Evolutionary conservation across 2,888 invertebrate species (phyloP).

Genomic region (Spodoptera littoralis): DNA sequence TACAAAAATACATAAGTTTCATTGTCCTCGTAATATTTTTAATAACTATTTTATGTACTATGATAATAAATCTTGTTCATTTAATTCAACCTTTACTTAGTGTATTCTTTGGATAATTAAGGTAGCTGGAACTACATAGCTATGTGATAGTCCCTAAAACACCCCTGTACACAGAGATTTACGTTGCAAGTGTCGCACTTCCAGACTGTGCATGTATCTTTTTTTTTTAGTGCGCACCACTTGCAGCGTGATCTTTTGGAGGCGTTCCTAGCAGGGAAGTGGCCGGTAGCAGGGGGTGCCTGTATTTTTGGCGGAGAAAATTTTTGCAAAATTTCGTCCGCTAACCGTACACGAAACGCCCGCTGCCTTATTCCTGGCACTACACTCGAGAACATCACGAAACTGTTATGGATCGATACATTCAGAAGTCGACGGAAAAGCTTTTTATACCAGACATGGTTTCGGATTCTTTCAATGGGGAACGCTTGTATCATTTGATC

Average conservation of each 20-base stretch:
- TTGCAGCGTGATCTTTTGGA: background rate
- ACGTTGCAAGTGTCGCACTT: conserved; percentile 8
- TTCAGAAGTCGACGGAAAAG: conserved; percentile 6
- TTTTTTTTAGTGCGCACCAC: conserved; percentile 1
- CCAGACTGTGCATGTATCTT: background rate
- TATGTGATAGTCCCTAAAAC: conserved; percentile 1
- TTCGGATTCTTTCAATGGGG: conserved; percentile 2
- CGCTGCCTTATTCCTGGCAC: background rate
- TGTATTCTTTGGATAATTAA: too few relatives aligned
- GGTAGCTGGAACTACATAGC: background rate
- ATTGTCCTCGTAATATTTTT: too few relatives aligned
- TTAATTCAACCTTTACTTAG: too few relatives aligned
- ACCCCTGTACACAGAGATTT: conserved; percentile 2
- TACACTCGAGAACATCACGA: background rate
- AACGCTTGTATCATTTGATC: conserved; percentile 1
- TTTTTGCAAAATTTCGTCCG: conserved; percentile 6
- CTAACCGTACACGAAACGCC: conserved; percentile 1
- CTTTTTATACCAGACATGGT: conserved; percentile 1
- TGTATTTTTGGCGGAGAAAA: background rate
- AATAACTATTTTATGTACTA: too few relatives aligned
- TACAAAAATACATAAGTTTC: too few relatives aligned
- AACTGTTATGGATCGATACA: conserved; percentile 7
- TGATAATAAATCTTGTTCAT: too few relatives aligned
- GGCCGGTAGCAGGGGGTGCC: background rate
- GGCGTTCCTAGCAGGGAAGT: background rate